These are phyloP conservation scores for Scaptomyza tumidula DNA, from an alignment of 2,888 invertebrate species.

Conservation along the genomic window DNA sequence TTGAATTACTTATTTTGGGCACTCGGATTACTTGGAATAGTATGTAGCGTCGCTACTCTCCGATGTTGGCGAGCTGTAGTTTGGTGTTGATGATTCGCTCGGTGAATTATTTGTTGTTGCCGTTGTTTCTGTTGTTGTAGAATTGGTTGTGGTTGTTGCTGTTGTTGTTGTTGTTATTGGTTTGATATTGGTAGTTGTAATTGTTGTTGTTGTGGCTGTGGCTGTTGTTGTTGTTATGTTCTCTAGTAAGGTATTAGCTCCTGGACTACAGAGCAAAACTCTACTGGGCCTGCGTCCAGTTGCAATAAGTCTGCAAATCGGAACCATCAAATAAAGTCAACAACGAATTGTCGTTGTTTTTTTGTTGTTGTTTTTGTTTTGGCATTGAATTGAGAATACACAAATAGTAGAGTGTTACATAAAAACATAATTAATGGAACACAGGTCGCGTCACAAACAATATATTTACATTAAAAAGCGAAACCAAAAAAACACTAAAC, in stretches of 20 bases:
- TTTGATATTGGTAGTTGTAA: conserved; percentile 35
- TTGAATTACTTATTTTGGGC: conserved; percentile 40
- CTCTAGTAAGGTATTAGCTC: conserved; percentile 72
- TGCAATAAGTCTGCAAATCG: conserved; percentile 83
- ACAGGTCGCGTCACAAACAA: conserved; percentile 16
- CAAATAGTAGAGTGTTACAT: conserved; percentile 38
- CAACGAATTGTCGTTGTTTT: conserved; percentile 1
- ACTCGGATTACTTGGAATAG: conserved; percentile 70
- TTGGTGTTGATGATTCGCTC: conserved; percentile 58
- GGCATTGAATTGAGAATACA: conserved; percentile 38
- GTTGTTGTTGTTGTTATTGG: conserved; percentile 48
- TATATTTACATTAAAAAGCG: conserved; percentile 15
- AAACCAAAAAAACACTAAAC: neutral
- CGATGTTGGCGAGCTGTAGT: conserved; percentile 72
- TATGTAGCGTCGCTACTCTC: conserved; percentile 70
- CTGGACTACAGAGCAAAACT: conserved; percentile 81
- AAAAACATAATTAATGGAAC: conserved; percentile 30
- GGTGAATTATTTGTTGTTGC: conserved; percentile 36
- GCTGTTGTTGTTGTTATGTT: conserved; percentile 48
- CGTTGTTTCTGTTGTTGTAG: conserved; percentile 27
- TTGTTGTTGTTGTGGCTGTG: conserved; percentile 39
- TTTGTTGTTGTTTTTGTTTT: conserved; percentile 1
- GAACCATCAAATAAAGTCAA: conserved; percentile 41
- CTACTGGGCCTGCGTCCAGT: conserved; percentile 85
- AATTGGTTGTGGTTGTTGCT: conserved; percentile 43